Base-by-base conservation (phyloP, 2,797 vertebrate species). In the Sebastes trivittatus region DNA sequence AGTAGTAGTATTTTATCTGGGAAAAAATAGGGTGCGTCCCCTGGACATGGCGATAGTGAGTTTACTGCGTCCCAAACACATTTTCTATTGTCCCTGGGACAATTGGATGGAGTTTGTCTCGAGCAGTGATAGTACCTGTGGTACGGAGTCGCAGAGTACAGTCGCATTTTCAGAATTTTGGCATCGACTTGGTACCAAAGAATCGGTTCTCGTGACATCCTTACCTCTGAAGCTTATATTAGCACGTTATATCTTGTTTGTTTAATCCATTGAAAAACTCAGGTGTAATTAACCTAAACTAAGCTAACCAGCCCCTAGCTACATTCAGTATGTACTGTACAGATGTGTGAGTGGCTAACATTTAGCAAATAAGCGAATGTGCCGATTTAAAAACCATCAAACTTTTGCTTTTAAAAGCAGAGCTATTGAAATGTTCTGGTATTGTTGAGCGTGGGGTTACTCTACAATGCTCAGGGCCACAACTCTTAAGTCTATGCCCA, bases 71-170 rank as follows among this genome's bases (percentile, higher is more conserved):
- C 42, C 42, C 42, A 46, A 46, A 46, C 42, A 46, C 14, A 46
- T 46, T 46, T 46, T 46, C 36, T 38, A 38, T 38, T 0, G 36
- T 38, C 36, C 36, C 13, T 38, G 36, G 36, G 13, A 38, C 36
- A 0, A 38, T 38, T 0, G 36, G 36, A 14, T 0, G 13, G 36
- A 46, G 42, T 0, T 46, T 3, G 42, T 18, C 38, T 46, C 38
- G 14, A 16, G 13, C 38, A 0, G 0, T 46, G 38, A 46, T 0
- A 0, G 14, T 46, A 46, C 42, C 42, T 18, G 13, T 42, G 38
- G 38, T 42, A 42, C 38, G 38, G 38, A 0, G 13, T 42, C 0
- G 38, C 38, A 42, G 38, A 42, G 42, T 46, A 46, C 42, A 3
- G 42, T 18, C 6, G 42, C 42, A 46, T 46, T 46, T 46, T 16